A percentile compares a stretch with the other conserved stretches of the same genome.
phyloP scores from a whole-genome alignment of 1,140 invertebrate genomes.

The Drosophila bifasciata region DNA sequence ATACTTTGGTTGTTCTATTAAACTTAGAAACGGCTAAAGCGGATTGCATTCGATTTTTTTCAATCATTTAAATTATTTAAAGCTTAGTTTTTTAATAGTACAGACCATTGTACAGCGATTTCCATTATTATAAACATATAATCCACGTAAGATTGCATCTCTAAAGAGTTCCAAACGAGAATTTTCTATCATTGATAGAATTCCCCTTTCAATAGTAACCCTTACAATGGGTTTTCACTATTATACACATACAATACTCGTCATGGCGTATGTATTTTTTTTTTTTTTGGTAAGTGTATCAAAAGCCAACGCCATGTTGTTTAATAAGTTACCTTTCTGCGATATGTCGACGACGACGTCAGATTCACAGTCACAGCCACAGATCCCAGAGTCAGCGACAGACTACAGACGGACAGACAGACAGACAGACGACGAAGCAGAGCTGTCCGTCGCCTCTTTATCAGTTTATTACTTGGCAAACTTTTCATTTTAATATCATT shows the following conservation, averaged over 20 bases:
- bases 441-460: conserved; percentile 72
- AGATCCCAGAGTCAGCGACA: not conserved
- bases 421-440: conserved; percentile 46
- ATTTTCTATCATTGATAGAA: too few species aligned
- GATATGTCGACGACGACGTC: conserved; percentile 69
- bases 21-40: too few species aligned
- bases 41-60: too few species aligned
- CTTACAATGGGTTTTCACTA: too few species aligned
- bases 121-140: too few species aligned
- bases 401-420: not conserved
- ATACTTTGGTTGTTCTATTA: too few species aligned
- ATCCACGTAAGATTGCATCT: too few species aligned
- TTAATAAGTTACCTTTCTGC: conserved; percentile 79
- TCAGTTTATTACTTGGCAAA: conserved; percentile 83
- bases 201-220: too few species aligned
- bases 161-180: too few species aligned
- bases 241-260: not conserved
- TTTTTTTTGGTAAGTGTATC: conserved; percentile 24
- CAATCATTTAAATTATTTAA: too few species aligned
- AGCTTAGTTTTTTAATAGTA: too few species aligned
- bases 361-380: not conserved
- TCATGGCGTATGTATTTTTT: not conserved
- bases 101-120: too few species aligned
- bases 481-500: conserved; percentile 81
- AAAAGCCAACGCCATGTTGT: conserved; percentile 71